These are phyloP conservation scores for Chalcosyrphus nemorum DNA, from an alignment of 2,888 invertebrate genomes.

Conservation along the genomic window DNA sequence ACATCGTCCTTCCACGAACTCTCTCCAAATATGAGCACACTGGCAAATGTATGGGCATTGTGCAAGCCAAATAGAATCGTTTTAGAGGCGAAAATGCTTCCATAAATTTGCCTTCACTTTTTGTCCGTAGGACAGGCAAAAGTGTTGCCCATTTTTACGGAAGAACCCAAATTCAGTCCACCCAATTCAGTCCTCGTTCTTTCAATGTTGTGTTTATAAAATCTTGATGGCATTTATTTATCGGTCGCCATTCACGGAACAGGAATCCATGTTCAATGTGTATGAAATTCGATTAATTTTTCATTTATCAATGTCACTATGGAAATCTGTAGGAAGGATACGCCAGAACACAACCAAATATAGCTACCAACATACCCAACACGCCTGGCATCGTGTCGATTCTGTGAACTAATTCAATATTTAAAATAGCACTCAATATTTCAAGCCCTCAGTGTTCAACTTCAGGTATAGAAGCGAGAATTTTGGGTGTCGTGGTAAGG, in stretches of 20 bases:
- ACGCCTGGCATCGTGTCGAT: not conserved
- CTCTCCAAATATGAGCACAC: not conserved
- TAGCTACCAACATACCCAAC: not conserved
- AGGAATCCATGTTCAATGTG: slow-evolving; percentile 50
- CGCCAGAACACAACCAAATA: not conserved
- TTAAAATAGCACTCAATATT: slow-evolving; percentile 67
- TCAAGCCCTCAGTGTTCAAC: slow-evolving; percentile 38
- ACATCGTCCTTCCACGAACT: slow-evolving; percentile 28
- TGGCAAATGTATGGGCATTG: slow-evolving; percentile 18
- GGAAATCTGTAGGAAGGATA: slow-evolving; percentile 77
- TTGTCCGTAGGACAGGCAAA: not conserved
- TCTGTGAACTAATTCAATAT: slow-evolving; percentile 60
- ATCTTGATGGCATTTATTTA: slow-evolving; percentile 67
- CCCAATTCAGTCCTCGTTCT: not conserved
- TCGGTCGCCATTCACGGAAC: slow-evolving; percentile 58
- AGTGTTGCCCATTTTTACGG: not conserved
- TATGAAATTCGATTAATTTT: slow-evolving; percentile 79
- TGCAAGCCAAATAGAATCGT: slow-evolving; percentile 42
- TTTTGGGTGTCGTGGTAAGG: not conserved
- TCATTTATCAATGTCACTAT: slow-evolving; percentile 80
- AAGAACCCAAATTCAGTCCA: not conserved
- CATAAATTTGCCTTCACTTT: slow-evolving; percentile 47
- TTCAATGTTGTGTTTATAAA: slow-evolving; percentile 44
- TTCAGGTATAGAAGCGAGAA: not conserved
- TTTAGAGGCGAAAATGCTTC: slow-evolving; percentile 31